Percentiles rank a stretch among this genome's conserved stretches.
Evolutionary conservation across 2,888 invertebrate genomes (phyloP).

Genomic region (Brassicogethes aeneus): DNA sequence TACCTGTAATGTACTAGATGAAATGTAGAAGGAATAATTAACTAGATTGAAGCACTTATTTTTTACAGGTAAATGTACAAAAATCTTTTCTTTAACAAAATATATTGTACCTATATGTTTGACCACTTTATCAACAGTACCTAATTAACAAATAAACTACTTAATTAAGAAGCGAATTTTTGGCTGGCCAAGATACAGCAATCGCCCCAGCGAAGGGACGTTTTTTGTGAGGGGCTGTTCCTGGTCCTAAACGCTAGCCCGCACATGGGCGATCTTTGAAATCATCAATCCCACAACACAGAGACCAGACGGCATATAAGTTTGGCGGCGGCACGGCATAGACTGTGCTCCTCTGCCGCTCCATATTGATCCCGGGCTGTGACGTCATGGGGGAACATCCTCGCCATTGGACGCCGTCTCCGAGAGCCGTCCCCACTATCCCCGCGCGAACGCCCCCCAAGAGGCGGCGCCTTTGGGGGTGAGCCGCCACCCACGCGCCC

Average conservation of each 20-base stretch:
- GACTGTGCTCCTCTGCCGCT: constrained; percentile 32
- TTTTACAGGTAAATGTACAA: neutral
- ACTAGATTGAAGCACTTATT: neutral
- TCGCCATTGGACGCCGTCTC: constrained; percentile 22
- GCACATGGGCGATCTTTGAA: constrained; percentile 71
- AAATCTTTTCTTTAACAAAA: constrained; percentile 1
- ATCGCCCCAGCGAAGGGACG: constrained; percentile 93
- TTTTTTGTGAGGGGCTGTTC: constrained; percentile 95
- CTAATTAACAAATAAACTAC: neutral
- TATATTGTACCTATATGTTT: constrained; percentile 1
- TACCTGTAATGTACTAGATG: no score
- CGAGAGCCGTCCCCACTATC: constrained; percentile 4
- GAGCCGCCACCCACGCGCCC: constrained; percentile 40
- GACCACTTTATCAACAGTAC: constrained; percentile 1
- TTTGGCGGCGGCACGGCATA: constrained; percentile 31
- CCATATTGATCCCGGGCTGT: constrained; percentile 36
- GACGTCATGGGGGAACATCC: constrained; percentile 34
- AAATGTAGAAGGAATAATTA: no score
- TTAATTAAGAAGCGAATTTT: no score
- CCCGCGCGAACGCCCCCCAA: neutral
- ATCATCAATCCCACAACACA: constrained; percentile 30
- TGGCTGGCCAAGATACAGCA: no score
- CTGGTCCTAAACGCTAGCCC: constrained; percentile 92
- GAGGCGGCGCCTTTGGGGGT: constrained; percentile 36
- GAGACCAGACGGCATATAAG: constrained; percentile 25